Percentiles rank a stretch among this genome's conserved stretches.
phyloP scores from a whole-genome alignment of 2,888 invertebrate species.

The Deilephila elpenor region DNA sequence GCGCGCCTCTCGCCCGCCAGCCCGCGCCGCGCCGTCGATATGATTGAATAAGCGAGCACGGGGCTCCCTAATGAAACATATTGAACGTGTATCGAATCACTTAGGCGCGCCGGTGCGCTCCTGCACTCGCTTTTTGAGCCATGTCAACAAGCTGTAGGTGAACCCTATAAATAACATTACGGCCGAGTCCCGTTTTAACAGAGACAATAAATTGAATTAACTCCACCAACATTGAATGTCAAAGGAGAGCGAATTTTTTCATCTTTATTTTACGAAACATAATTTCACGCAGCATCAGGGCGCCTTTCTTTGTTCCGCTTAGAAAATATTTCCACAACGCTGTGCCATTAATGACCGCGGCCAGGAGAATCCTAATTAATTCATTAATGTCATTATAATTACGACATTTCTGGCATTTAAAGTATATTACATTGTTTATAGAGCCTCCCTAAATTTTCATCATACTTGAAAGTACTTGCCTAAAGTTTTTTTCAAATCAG shows the following conservation, averaged over 20 bases:
- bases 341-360: conserved; percentile 61
- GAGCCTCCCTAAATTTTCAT: not conserved
- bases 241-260: conserved; percentile 70
- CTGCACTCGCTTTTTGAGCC: conserved; percentile 76
- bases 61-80: conserved; percentile 82
- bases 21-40: conserved; percentile 59
- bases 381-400: conserved; percentile 75
- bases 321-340: conserved; percentile 74
- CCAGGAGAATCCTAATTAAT: conserved; percentile 73
- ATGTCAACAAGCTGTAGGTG: conserved; percentile 79
- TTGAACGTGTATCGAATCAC: conserved; percentile 84
- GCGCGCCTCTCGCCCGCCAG: conserved; percentile 49
- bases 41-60: conserved; percentile 82
- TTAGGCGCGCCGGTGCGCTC: conserved; percentile 76
- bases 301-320: conserved; percentile 66
- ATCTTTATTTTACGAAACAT: conserved; percentile 75
- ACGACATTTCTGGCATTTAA: conserved; percentile 67
- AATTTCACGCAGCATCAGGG: conserved; percentile 73
- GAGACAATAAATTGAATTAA: conserved; percentile 83
- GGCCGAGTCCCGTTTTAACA: conserved; percentile 77
- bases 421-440: conserved; percentile 57
- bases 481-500: not conserved
- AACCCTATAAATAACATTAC: conserved; percentile 80
- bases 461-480: not conserved
- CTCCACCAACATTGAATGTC: conserved; percentile 76